These are phyloP conservation scores for Drosophila asahinai DNA, from an alignment of 1,140 invertebrate species.

Conservation along the genomic window DNA sequence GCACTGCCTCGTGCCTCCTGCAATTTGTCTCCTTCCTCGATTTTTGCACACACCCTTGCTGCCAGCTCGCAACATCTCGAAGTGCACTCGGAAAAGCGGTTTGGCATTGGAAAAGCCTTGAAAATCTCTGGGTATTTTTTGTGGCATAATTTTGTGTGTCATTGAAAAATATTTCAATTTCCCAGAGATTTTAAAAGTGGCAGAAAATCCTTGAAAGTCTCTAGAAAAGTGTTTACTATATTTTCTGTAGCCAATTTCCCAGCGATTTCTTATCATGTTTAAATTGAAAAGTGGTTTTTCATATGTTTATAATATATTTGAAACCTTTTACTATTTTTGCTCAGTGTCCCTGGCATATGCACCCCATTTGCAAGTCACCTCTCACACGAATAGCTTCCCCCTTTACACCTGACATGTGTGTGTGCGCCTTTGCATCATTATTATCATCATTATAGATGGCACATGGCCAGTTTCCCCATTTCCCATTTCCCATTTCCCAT, in stretches of 20 bases:
- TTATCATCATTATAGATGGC: constrained; percentile 80
- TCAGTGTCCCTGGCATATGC: constrained; percentile 44
- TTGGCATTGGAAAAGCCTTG: fast-evolving
- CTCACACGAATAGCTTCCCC: constrained; percentile 27
- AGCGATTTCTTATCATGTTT: too few species aligned
- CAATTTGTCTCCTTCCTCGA: constrained; percentile 48
- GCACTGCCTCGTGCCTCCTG: constrained; percentile 20
- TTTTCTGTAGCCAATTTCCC: background rate
- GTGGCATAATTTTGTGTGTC: background rate
- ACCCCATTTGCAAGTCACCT: constrained; percentile 50
- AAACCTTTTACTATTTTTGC: background rate
- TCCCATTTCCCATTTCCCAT: constrained; percentile 4
- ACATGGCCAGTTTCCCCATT: constrained; percentile 52
- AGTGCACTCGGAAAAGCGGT: background rate
- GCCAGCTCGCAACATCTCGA: constrained; percentile 11
- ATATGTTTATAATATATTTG: background rate
- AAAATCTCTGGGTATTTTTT: background rate
- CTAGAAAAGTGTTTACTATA: too few species aligned
- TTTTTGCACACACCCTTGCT: background rate
- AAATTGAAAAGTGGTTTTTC: too few species aligned
- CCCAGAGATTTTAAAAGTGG: too few species aligned
- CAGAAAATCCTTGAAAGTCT: too few species aligned
- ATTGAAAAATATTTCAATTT: too few species aligned
- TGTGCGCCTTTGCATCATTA: constrained; percentile 67
- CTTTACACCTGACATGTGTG: constrained; percentile 55